Evolutionary conservation across 2,888 invertebrate species (phyloP).

Genomic region (Scrobipalpa atriplicella): DNA sequence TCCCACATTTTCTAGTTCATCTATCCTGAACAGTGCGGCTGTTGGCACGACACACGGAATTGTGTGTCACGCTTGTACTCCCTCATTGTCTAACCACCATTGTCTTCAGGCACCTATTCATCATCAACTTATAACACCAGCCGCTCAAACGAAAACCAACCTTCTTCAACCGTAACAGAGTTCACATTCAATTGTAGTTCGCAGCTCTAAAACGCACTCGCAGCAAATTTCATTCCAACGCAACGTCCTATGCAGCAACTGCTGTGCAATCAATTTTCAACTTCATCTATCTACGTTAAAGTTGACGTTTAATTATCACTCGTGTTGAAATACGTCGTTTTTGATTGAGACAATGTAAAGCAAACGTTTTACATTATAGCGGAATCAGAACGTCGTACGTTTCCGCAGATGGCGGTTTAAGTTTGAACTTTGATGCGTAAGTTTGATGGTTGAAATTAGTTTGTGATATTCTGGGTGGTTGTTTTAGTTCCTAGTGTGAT

Average conservation of each 20-base stretch:
- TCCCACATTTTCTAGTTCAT: constrained; percentile 18
- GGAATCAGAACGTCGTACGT: neutral
- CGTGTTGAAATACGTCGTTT: constrained; percentile 36
- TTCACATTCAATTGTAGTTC: constrained; percentile 31
- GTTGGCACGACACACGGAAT: constrained; percentile 13
- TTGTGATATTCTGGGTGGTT: neutral
- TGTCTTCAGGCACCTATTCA: constrained; percentile 37
- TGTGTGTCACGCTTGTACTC: constrained; percentile 20
- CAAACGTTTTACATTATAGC: constrained; percentile 19
- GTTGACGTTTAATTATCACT: constrained; percentile 46
- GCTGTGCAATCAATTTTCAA: constrained; percentile 46
- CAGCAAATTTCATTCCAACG: constrained; percentile 46
- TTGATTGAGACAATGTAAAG: constrained; percentile 18
- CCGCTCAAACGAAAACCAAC: constrained; percentile 44
- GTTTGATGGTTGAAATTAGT: neutral
- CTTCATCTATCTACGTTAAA: constrained; percentile 41
- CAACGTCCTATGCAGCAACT: constrained; percentile 47
- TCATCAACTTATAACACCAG: constrained; percentile 40
- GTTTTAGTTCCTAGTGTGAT: neutral
- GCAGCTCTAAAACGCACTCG: constrained; percentile 57
- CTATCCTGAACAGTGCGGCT: constrained; percentile 12
- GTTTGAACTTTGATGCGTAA: neutral
- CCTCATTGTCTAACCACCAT: constrained; percentile 11
- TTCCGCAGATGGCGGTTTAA: neutral
- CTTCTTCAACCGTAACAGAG: constrained; percentile 29